Base-by-base conservation (phyloP, 2,888 invertebrate genomes). In the Seira sanloemensis region DNA sequence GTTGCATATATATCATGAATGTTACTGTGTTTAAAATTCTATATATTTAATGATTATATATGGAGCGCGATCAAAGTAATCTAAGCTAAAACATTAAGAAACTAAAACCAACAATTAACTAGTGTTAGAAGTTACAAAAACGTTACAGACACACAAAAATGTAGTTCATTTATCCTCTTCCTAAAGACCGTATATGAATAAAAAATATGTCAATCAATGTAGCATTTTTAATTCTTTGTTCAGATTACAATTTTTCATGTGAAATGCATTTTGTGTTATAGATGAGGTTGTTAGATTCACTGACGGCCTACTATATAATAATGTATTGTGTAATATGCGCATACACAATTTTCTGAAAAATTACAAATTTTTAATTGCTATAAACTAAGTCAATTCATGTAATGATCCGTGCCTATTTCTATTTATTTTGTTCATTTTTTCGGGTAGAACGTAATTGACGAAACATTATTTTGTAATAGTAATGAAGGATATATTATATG, bases 391-490 rank as follows among this genome's bases (percentile, higher is more conserved):
- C 81, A 81, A 75, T 75, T 71, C 69, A 75, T 76, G 75, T 76
- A 75, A 81, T 81, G 75, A 50, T 50, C 50, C 69, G 81, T 81
- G 81, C 81, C 81, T 81, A 81, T 74, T 81, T 71, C 68, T 81
- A 81, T 81, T 81, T 81, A 81, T 81, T 81, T 81, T 81, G 81
- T 81, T 81, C 81, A 50, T 80, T 80, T 72, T 69, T 67, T 79
- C 69, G 81, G 75, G 75, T 69, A 71, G 71, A 75, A 81, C 68
- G 74, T 80, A 27, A 74, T 80, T 80, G 80, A 80, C 73, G 67
- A 81, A 81, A 79, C 73, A 62, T 81, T 81, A 75, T 81, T 81
- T 81, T 81, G 81, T 81, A 81, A 81, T 81, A 81, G 81, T 81
- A 50, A 50, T 50, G 50, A 50, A 50, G 50, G 73, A 67, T 78